Evolutionary conservation across 2,797 vertebrate species (phyloP), one percentile per base, ranked within the genome.

Genomic region (Antennarius maculatus): DNA sequence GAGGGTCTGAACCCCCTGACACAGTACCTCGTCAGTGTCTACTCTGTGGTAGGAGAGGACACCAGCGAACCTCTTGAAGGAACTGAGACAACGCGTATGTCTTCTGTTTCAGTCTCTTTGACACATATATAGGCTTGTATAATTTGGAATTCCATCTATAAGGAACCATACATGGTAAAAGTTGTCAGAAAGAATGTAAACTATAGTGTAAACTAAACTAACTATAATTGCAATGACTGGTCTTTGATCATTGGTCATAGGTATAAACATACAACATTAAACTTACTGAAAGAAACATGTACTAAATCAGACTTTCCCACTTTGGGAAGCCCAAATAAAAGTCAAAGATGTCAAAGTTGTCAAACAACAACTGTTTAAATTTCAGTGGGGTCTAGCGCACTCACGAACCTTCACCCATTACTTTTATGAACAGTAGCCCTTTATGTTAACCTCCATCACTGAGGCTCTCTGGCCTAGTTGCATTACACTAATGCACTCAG

Each of bases 31-130:
- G 95, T 99, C 65, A 96, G 91, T 0, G 97, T 99, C 82, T 97
- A 95, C 83, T 93, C 97, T 2, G 91, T 98, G 74, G 91, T 96
- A 41, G 97, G 95, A 89, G 97, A 97, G 34, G 95, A 98, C 60
- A 96, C 93, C 89, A 99, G 98, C 7, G 95, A 97, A 45, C 95
- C 97, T 29, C 89, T 99, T 5, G 92, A 90, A 47, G 97, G 97
- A 90, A 82, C 86, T 2, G 97, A 99, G 82, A 98, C 94, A 69
- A 99, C 98, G 66, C 46, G 98, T 99, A 94, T 91, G 97, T 95
- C 60, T 66, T 52, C n/a, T 29, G 45, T 68, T 28, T 53, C 18
- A 69, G 34, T 0, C 17, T 13, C 58, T 64, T 66, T 23, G 4
- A 11, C 14, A 52, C 37, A 61, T 37, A 45, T 54, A 29, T 52